A percentile compares a stretch with the other conserved stretches of the same genome.
phyloP scores from a whole-genome alignment of 2,113 vertebrate genomes.

The Verasper variegatus region DNA sequence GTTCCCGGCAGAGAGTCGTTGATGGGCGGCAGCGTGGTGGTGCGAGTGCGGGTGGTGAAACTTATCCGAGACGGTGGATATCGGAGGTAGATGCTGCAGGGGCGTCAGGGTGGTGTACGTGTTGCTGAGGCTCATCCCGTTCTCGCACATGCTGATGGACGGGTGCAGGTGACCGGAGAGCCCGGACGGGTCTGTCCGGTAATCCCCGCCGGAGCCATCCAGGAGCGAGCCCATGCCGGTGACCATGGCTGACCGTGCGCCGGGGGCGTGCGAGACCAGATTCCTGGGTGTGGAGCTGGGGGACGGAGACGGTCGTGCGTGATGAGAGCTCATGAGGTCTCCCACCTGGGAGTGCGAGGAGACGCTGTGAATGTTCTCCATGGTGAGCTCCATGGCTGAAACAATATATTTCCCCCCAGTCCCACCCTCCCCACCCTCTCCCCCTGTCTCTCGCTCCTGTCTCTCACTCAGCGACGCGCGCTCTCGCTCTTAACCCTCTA shows the following conservation, averaged over 20 bases:
- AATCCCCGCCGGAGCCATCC: slow-evolving; percentile 89
- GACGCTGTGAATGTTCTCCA: slow-evolving; percentile 94
- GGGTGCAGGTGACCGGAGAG: slow-evolving; percentile 92
- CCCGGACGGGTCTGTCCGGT: slow-evolving; percentile 88
- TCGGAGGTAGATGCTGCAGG: slow-evolving; percentile 95
- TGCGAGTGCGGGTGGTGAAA: slow-evolving; percentile 94
- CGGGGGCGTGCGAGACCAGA: slow-evolving; percentile 86
- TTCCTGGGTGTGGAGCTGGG: slow-evolving; percentile 84
- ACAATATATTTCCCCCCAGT: slow-evolving; percentile 68
- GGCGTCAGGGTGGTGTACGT: slow-evolving; percentile 96
- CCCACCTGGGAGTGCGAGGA: slow-evolving; percentile 90
- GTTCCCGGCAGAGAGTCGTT: slow-evolving; percentile 89
- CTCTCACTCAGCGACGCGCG: slow-evolving; percentile 61
- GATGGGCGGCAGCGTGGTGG: slow-evolving; percentile 87
- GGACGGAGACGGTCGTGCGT: slow-evolving; percentile 86
- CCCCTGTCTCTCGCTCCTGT: slow-evolving; percentile 66
- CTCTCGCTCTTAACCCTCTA: slow-evolving; percentile 55
- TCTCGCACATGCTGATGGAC: slow-evolving; percentile 98
- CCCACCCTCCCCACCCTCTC: slow-evolving; percentile 77
- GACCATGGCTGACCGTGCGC: slow-evolving; percentile 87
- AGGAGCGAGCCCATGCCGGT: slow-evolving; percentile 92
- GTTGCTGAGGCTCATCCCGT: slow-evolving; percentile 92
- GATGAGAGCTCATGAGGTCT: slow-evolving; percentile 91
- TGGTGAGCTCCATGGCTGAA: slow-evolving; percentile 92
- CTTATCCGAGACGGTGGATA: slow-evolving; percentile 96